Percentiles rank a stretch among this genome's conserved stretches.
Evolutionary conservation across 2,113 vertebrate genomes (phyloP).

Genomic region (Zosterops pallidus): DNA sequence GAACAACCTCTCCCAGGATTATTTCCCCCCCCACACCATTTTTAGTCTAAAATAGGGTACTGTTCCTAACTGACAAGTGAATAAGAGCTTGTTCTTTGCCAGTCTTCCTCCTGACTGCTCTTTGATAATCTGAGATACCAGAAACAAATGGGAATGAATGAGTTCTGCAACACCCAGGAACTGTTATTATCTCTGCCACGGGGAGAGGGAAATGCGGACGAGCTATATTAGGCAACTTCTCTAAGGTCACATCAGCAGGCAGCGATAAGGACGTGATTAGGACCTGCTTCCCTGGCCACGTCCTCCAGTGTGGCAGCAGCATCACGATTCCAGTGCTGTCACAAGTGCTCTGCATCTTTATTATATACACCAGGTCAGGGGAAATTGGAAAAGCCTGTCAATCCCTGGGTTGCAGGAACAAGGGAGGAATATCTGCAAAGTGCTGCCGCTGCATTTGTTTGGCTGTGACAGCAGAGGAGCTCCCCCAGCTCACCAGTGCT

Average conservation of each 20-base stretch:
- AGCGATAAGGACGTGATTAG: background rate
- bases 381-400: background rate
- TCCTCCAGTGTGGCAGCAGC: background rate
- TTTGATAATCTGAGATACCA: slow-evolving; percentile 39
- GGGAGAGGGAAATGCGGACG: background rate
- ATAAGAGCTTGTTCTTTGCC: slow-evolving; percentile 33
- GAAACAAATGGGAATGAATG: slow-evolving; percentile 40
- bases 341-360: background rate
- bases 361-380: background rate
- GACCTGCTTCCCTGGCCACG: background rate
- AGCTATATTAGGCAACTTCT: background rate
- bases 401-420: background rate
- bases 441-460: background rate
- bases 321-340: background rate
- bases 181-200: background rate
- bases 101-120: slow-evolving; percentile 31
- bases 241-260: slow-evolving; percentile 19
- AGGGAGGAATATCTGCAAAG: background rate
- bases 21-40: background rate
- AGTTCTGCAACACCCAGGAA: slow-evolving; percentile 4
- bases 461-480: background rate
- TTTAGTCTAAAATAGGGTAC: slow-evolving; percentile 18
- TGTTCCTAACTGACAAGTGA: slow-evolving; percentile 25
- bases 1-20: background rate
- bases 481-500: background rate